Conservation (phyloP, 2,113 vertebrate species). For the Lampris incognitus region DNA sequence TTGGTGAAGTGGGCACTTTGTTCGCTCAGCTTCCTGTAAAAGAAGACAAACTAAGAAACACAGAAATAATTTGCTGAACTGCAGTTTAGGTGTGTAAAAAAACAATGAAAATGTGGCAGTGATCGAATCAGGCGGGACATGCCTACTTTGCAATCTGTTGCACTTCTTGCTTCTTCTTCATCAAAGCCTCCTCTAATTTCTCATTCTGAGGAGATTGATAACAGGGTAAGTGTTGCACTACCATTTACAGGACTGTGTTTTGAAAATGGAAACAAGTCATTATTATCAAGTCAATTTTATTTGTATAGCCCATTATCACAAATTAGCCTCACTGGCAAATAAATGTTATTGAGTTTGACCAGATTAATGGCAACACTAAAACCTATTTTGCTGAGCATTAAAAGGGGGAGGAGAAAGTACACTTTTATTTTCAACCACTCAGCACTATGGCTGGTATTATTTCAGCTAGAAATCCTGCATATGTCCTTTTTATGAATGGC, state of each 20-base stretch:
- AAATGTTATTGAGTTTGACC: neutral
- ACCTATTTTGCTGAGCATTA: neutral
- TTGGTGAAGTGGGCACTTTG: slow-evolving; percentile 80
- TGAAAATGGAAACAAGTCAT: neutral
- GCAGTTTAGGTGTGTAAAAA: neutral
- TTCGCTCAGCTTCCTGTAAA: slow-evolving; percentile 77
- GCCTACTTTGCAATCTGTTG: slow-evolving; percentile 86
- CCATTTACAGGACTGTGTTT: neutral
- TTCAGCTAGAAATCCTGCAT: too few species aligned
- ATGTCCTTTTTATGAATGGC: neutral
- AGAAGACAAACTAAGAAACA: slow-evolving; percentile 1
- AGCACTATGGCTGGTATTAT: too few species aligned
- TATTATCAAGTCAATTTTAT: too few species aligned
- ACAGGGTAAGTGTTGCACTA: neutral
- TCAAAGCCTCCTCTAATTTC: slow-evolving; percentile 85
- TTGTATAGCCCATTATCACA: too few species aligned
- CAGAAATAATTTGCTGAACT: neutral
- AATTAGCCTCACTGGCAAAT: neutral
- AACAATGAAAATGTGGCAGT: neutral
- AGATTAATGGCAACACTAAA: neutral
- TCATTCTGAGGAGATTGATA: slow-evolving; percentile 75
- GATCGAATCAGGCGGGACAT: neutral
- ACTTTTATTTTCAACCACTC: too few species aligned
- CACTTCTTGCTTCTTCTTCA: slow-evolving; percentile 83
- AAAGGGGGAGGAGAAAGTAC: too few species aligned